Conservation (phyloP, 2,113 vertebrate genomes). For the Theristicus caerulescens region DNA sequence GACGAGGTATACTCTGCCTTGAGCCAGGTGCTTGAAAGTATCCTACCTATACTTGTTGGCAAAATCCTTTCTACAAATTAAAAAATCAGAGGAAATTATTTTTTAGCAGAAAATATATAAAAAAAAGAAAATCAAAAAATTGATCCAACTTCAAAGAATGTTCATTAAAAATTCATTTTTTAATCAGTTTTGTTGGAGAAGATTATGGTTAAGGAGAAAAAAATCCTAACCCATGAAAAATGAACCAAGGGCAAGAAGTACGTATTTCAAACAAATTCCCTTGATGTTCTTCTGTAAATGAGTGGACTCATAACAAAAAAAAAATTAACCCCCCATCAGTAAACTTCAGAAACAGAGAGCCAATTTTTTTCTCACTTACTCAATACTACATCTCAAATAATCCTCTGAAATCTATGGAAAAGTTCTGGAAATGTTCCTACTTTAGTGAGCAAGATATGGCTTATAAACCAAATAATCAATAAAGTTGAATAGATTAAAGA, state of each 20-base stretch:
- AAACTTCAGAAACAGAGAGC: not conserved
- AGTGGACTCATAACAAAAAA: not conserved
- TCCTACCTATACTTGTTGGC: not conserved
- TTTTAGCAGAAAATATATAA: not conserved
- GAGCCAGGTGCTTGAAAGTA: not conserved
- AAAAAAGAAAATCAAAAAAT: not conserved
- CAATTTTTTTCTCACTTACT: not conserved
- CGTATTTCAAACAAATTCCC: not conserved
- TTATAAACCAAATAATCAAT: not conserved
- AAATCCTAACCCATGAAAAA: not conserved
- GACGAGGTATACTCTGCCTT: not conserved
- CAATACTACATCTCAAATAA: not conserved
- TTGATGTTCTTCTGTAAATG: not conserved
- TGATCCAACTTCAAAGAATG: not conserved
- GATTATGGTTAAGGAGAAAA: not conserved
- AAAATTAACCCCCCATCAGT: rapidly evolving
- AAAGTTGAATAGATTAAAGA: not conserved
- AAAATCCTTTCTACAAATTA: not conserved
- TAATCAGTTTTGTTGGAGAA: not conserved
- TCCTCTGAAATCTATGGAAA: not conserved
- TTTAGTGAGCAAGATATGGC: not conserved
- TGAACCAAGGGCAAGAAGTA: not conserved
- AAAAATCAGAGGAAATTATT: not conserved
- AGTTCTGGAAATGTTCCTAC: not conserved
- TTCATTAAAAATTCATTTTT: not conserved